phyloP scores from a whole-genome alignment of 2,888 invertebrate species.

The Candidula unifasciata region DNA sequence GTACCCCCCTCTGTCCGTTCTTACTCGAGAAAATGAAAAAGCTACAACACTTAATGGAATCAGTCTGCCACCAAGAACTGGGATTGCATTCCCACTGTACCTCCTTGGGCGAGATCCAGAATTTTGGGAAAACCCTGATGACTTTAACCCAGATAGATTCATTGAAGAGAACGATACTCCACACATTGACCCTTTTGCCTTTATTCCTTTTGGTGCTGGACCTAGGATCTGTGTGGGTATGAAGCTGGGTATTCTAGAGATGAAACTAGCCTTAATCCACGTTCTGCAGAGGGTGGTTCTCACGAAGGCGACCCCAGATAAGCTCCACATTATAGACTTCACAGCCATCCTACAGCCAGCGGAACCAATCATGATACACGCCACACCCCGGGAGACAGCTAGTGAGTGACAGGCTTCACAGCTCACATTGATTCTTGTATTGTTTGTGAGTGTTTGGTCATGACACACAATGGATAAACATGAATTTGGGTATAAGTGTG shows the following conservation, averaged over 20 bases:
- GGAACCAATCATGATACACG: conserved; percentile 28
- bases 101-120: conserved; percentile 39
- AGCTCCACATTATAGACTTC: conserved; percentile 30
- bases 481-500: too few relatives aligned
- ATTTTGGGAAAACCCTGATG: conserved; percentile 38
- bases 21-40: conserved; percentile 22
- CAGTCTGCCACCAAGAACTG: conserved; percentile 10
- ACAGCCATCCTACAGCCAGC: conserved; percentile 39
- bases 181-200: background rate
- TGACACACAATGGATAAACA: too few relatives aligned
- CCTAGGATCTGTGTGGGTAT: conserved; percentile 41
- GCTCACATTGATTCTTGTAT: too few relatives aligned
- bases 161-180: conserved; percentile 3
- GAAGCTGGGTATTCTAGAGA: conserved; percentile 33
- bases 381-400: background rate
- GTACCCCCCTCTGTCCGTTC: conserved; percentile 40
- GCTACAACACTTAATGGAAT: conserved; percentile 25
- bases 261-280: conserved; percentile 37
- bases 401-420: background rate
- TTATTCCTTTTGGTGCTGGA: conserved; percentile 28
- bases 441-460: background rate
- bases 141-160: conserved; percentile 36
- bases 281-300: conserved; percentile 6
- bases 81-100: conserved; percentile 28
- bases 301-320: conserved; percentile 35